A percentile compares a stretch with the other conserved stretches of the same genome.
Evolutionary conservation across 37 sponge, comb jelly and placozoan species (phyloP).

Genomic region (Cliona cf. orientalis): DNA sequence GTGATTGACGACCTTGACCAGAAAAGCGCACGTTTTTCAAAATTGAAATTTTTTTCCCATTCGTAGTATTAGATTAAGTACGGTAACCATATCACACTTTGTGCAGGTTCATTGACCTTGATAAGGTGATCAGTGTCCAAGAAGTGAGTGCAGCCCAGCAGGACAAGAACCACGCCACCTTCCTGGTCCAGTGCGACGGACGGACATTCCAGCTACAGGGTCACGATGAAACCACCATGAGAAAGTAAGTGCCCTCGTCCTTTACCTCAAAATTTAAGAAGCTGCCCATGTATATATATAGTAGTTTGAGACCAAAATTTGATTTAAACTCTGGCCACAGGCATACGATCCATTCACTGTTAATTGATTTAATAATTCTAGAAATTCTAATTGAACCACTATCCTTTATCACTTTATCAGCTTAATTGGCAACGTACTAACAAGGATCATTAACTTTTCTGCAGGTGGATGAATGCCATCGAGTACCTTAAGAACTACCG

Average conservation of each 20-base stretch:
- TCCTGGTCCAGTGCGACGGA: slow-evolving; percentile 69
- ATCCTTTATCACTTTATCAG: not conserved
- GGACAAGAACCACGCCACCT: slow-evolving; percentile 79
- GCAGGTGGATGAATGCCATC: slow-evolving; percentile 68
- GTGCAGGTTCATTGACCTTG: slow-evolving; percentile 74
- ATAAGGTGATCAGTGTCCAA: slow-evolving; percentile 55
- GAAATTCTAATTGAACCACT: not conserved
- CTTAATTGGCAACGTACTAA: too few species aligned
- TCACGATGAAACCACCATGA: slow-evolving; percentile 65
- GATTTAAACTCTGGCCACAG: too few species aligned
- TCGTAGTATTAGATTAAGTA: too few species aligned
- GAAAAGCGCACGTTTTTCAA: too few species aligned
- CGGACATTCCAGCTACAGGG: slow-evolving; percentile 78
- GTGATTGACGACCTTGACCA: too few species aligned
- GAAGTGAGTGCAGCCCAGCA: slow-evolving; percentile 51
- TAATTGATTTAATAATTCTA: not conserved
- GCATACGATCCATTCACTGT: too few species aligned
- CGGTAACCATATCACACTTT: too few species aligned
- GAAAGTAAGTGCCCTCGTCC: slow-evolving; percentile 39
- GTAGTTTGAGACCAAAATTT: too few species aligned
- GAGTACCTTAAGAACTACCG: slow-evolving; percentile 35
- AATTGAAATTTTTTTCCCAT: too few species aligned
- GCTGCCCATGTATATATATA: too few species aligned
- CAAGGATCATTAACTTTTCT: too few species aligned
- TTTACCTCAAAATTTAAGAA: not conserved